Percentiles rank a stretch among this genome's conserved stretches.
Conservation (phyloP, 2,888 invertebrate genomes). For the Lasioglossum morio region DNA sequence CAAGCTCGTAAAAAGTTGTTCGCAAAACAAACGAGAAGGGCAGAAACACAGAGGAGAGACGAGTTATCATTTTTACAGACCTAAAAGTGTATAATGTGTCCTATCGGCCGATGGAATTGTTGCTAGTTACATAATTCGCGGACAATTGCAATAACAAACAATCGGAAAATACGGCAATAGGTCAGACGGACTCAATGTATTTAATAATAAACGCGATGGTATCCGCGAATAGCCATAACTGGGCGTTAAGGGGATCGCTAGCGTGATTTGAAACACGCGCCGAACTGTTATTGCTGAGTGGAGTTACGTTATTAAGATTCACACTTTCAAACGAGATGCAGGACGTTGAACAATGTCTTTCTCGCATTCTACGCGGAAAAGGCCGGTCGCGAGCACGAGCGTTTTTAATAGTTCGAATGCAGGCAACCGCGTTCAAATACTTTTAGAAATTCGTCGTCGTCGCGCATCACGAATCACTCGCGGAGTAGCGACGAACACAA, state of each 20-base stretch:
- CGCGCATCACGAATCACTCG: conserved; percentile 66
- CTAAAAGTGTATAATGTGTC: conserved; percentile 47
- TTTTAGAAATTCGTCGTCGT: conserved; percentile 64
- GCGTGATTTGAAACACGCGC: conserved; percentile 72
- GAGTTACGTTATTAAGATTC: conserved; percentile 58
- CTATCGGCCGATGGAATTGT: conserved; percentile 48
- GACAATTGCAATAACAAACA: conserved; percentile 22
- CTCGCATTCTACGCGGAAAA: conserved; percentile 16
- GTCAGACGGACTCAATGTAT: conserved; percentile 9
- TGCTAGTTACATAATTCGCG: conserved; percentile 67
- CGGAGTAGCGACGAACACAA: conserved; percentile 43
- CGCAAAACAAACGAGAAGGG: not conserved
- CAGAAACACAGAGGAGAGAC: not conserved
- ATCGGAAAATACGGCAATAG: not conserved
- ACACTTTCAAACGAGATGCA: conserved; percentile 43
- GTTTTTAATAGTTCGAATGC: not conserved
- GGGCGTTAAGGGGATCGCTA: conserved; percentile 58
- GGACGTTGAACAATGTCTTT: not conserved
- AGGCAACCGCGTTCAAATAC: conserved; percentile 54
- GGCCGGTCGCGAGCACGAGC: too few species aligned
- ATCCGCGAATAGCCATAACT: conserved; percentile 57
- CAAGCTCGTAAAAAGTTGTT: not conserved
- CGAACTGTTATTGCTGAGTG: conserved; percentile 53
- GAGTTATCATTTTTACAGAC: conserved; percentile 51
- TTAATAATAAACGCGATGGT: conserved; percentile 24